Evolutionary conservation across 1,140 invertebrate genomes (phyloP), one percentile per base, ranked within the genome.

Genomic region (Euura saliciscinereae): DNA sequence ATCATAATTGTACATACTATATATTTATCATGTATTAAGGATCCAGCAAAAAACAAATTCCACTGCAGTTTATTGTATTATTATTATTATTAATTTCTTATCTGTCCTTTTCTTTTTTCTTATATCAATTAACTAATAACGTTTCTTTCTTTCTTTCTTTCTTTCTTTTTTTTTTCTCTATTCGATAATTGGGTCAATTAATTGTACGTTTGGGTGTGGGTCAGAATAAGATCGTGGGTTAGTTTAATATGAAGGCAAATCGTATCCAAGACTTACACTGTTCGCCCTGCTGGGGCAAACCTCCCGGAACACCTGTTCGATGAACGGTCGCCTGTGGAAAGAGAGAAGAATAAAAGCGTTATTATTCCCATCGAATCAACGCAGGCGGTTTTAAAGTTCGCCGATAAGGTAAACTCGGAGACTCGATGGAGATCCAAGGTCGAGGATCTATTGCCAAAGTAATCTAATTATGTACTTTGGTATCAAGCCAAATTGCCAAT

Each of bases 231-330:
- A 77, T 79, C 78, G 78, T 77, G 72, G 78, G 79, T 85, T 85
- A 85, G 80, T 86, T 28, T 83, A 81, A 77, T 74, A 80, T 79
- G 79, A 79, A 83, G 78, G 77, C 76, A 81, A 81, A 82, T 87
- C 83, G 80, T 83, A 86, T 81, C 82, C 80, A 82, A 83, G 79
- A 91, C 88, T 90, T 90, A 91, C 90, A 84, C 87, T 89, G 77
- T 91, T 88, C 70, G 87, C 90, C 88, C 84, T 85, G 78, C 88
- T 88, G 74, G 91, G 91, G 87, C 91, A 91, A 76, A 91, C 80
- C 86, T 90, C 86, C 83, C 88, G 89, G 87, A 89, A 92, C 80
- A 92, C 88, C 82, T 87, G 84, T 85, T 90, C 89, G 74, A 93
- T 91, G 75, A 91, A 88, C 77, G 88, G 82, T 85, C 90, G 88